phyloP scores from a whole-genome alignment of 37 sponge, comb jelly and placozoan genomes.

The Crambe crambe region DNA sequence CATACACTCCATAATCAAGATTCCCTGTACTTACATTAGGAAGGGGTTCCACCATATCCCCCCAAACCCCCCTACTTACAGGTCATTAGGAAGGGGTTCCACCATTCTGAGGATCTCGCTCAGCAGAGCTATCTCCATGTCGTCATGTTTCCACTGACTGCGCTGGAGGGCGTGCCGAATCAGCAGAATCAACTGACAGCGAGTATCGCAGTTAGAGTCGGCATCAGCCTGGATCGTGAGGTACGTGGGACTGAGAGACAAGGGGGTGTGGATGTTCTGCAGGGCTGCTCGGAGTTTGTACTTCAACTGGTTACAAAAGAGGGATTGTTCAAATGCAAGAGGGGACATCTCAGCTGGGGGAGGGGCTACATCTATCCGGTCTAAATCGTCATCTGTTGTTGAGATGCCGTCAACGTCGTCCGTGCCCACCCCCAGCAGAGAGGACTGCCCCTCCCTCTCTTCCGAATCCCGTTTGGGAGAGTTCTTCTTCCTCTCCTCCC shows the following conservation, averaged over 20 bases:
- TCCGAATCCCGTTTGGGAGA: not conserved
- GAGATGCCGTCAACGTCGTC: not conserved
- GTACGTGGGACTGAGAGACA: slow-evolving; percentile 8
- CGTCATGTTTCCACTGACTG: slow-evolving; percentile 20
- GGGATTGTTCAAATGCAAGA: slow-evolving; percentile 9
- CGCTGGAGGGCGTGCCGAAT: slow-evolving; percentile 33
- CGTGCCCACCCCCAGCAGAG: not conserved
- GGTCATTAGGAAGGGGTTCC: slow-evolving; percentile 34
- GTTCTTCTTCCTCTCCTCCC: slow-evolving; percentile 8
- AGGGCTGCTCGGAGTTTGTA: slow-evolving; percentile 51
- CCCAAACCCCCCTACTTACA: slow-evolving; percentile 15
- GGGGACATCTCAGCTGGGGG: slow-evolving; percentile 18
- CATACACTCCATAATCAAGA: not conserved
- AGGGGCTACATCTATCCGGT: not conserved
- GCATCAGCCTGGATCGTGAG: slow-evolving; percentile 4
- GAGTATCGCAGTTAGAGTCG: not conserved
- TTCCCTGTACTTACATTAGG: not conserved
- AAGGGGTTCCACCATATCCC: not conserved
- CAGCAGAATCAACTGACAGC: slow-evolving; percentile 29
- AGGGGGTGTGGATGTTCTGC: slow-evolving; percentile 41
- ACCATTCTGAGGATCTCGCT: slow-evolving; percentile 34
- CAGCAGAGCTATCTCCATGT: slow-evolving; percentile 36
- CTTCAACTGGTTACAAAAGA: slow-evolving; percentile 42
- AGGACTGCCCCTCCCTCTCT: not conserved
- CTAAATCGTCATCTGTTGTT: not conserved